phyloP scores from a whole-genome alignment of 2,113 vertebrate species.

The Falco punctatus region DNA sequence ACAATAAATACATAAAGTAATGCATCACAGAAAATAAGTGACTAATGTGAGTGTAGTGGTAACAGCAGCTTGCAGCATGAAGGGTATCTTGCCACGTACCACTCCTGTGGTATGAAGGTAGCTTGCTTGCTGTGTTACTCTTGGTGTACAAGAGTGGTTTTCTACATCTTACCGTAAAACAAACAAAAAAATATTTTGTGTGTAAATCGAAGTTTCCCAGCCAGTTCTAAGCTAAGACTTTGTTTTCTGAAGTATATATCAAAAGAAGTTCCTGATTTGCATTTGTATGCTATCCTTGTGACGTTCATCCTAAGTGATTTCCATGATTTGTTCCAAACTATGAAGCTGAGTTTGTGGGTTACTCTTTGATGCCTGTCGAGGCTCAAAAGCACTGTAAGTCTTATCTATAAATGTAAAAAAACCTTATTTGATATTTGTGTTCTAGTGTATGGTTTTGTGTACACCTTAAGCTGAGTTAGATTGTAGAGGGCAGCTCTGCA shows the following conservation, averaged over 20 bases:
- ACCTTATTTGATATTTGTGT: neutral
- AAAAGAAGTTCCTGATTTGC: neutral
- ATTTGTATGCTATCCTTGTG: neutral
- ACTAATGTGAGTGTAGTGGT: neutral
- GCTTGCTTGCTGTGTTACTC: neutral
- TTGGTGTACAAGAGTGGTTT: neutral
- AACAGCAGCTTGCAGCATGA: neutral
- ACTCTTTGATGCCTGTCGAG: neutral
- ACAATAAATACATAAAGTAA: neutral
- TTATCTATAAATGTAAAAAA: neutral
- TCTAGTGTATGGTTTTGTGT: neutral
- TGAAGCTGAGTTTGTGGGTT: neutral
- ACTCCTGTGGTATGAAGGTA: neutral
- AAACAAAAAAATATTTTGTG: neutral
- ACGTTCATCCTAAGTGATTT: neutral
- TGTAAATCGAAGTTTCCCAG: neutral
- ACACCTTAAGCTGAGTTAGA: neutral
- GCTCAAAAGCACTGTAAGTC: neutral
- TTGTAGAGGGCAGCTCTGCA: neutral
- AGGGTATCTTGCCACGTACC: neutral
- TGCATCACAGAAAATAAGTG: neutral
- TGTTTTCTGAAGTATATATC: neutral
- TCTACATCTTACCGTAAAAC: neutral
- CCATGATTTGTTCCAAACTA: neutral
- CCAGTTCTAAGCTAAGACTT: neutral